These are phyloP conservation scores for Ypsolopha sequella DNA, from an alignment of 2,888 invertebrate species.

Conservation along the genomic window DNA sequence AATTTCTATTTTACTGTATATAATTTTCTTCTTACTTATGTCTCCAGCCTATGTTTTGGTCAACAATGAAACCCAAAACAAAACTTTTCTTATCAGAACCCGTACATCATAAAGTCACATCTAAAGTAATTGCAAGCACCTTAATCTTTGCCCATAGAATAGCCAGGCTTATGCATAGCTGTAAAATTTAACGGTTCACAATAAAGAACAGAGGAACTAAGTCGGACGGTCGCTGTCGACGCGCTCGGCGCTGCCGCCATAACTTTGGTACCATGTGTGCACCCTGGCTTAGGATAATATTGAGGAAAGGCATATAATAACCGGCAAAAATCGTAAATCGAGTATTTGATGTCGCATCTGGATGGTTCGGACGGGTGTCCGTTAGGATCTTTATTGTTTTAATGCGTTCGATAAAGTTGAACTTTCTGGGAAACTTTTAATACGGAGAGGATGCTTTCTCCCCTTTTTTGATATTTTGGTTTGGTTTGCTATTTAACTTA, in stretches of 20 bases:
- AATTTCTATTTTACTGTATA: too few relatives aligned
- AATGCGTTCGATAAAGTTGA: too few relatives aligned
- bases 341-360: background rate
- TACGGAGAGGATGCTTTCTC: too few relatives aligned
- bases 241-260: conserved; percentile 1
- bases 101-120: background rate
- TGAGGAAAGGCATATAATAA: background rate
- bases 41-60: background rate
- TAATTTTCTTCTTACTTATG: background rate
- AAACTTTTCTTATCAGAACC: background rate
- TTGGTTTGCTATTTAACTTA: too few relatives aligned
- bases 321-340: conserved; percentile 1
- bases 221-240: conserved; percentile 19
- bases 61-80: background rate
- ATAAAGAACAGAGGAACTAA: conserved; percentile 54
- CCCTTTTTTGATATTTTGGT: too few relatives aligned
- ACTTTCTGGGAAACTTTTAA: too few relatives aligned
- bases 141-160: conserved; percentile 16
- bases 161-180: conserved; percentile 46
- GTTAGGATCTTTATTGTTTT: too few relatives aligned
- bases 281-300: background rate
- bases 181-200: conserved; percentile 64
- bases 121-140: background rate
- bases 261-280: background rate
- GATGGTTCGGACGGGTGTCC: background rate